Evolutionary conservation across 2,888 invertebrate species (phyloP).

Genomic region (Microctonus aethiopoides): DNA sequence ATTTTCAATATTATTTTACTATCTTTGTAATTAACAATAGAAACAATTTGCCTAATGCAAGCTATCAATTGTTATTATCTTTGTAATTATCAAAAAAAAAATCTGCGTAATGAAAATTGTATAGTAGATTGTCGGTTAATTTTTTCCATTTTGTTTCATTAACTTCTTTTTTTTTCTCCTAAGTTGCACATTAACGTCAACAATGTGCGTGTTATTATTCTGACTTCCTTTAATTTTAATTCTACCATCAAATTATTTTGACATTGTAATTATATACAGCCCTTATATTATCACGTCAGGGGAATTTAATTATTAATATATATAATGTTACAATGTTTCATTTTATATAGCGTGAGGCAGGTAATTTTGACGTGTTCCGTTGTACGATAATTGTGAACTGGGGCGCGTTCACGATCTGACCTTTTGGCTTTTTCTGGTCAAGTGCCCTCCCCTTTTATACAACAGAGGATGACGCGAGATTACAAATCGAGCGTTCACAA

Average conservation of each 20-base stretch:
- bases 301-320: neutral
- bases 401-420: slow-evolving; percentile 32
- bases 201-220: neutral
- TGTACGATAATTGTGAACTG: slow-evolving; percentile 38
- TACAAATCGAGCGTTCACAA: slow-evolving; percentile 15
- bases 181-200: neutral
- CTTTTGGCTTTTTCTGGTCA: slow-evolving; percentile 33
- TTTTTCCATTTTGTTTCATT: no score
- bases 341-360: slow-evolving; percentile 2
- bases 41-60: no score
- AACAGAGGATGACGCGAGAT: slow-evolving; percentile 6
- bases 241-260: neutral
- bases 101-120: no score
- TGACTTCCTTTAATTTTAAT: neutral
- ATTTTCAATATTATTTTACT: no score
- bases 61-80: no score
- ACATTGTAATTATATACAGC: neutral
- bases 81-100: no score
- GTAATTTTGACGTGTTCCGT: slow-evolving; percentile 8
- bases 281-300: neutral
- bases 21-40: no score
- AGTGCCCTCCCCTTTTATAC: neutral
- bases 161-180: neutral
- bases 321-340: neutral
- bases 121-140: no score